These are phyloP conservation scores for Sesia bembeciformis DNA, from an alignment of 2,888 invertebrate species.

Conservation along the genomic window DNA sequence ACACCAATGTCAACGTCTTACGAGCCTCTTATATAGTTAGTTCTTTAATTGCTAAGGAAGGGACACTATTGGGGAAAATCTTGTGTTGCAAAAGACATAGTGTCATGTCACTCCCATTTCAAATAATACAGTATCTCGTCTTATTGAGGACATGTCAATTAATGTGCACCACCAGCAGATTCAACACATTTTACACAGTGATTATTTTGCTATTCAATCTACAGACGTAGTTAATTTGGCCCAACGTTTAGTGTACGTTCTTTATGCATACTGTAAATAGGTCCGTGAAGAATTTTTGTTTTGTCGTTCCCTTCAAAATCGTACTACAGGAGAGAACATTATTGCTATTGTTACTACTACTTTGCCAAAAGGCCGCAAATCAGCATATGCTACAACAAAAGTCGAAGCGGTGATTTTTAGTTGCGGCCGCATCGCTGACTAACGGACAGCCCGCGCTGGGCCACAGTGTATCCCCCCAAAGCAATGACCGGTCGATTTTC, in stretches of 20 bases:
- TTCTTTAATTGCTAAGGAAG: not conserved
- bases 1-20: slow-evolving; percentile 1
- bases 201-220: not conserved
- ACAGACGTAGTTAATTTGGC: not conserved
- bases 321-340: not conserved
- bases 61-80: not conserved
- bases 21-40: slow-evolving; percentile 1
- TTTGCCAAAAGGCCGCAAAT: no score
- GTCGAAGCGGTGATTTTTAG: no score
- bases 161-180: not conserved
- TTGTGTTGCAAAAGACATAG: not conserved
- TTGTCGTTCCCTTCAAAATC: not conserved
- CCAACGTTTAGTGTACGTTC: not conserved
- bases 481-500: not conserved
- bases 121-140: not conserved
- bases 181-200: not conserved
- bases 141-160: not conserved
- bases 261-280: not conserved
- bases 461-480: not conserved
- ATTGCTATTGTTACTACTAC: not conserved
- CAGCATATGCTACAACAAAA: no score
- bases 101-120: not conserved
- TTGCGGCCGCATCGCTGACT: no score
- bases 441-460: no score
- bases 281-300: not conserved